Base-by-base conservation (phyloP, 2,113 vertebrate species). In the Ctenomys sociabilis region DNA sequence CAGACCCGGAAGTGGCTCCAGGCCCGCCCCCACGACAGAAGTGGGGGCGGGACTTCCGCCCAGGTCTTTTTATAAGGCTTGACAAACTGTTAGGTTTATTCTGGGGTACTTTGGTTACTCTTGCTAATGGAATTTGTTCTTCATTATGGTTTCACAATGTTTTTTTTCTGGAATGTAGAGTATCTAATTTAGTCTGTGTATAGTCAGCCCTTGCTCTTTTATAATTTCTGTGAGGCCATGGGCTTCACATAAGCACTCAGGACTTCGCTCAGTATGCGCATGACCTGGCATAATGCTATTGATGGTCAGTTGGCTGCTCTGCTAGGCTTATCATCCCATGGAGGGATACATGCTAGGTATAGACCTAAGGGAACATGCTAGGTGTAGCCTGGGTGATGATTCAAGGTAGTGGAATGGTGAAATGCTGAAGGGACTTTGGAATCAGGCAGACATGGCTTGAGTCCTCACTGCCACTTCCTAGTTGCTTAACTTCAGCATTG, bases 51-150 rank as follows among this genome's bases (percentile, higher is more conserved):
- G n/a, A n/a, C n/a, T n/a, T n/a, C n/a, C n/a, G n/a, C n/a, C n/a
- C n/a, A n/a, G 40, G 7, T 91, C 83, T 97, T 81, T 96, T 88
- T 40, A 70, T 75, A 87, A 54, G 35, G 3, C 57, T 91, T 88
- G n/a, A 90, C 68, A 90, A 45, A n/a, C 63, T 61, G 83, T 72
- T 77, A 88, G 77, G 3, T 88, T 94, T 85, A 40, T 88, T 81
- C 52, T 45, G 59, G 57, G 49, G 1, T 77, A 75, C 78, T 89
- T 93, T 91, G 52, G 32, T 9, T 89, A 12, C 6, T 78, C 16
- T 96, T 80, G 28, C 91, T 82, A 88, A 43, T 95, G 66, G 59
- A 86, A 57, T 91, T 85, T 90, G 26, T 89, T 85, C 66, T 7
- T 5, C 26, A 77, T 90, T 90, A 37, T 86, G n/a, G 64, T 83